phyloP scores from a whole-genome alignment of 2,888 invertebrate species.

The Calephelis perditalis region DNA sequence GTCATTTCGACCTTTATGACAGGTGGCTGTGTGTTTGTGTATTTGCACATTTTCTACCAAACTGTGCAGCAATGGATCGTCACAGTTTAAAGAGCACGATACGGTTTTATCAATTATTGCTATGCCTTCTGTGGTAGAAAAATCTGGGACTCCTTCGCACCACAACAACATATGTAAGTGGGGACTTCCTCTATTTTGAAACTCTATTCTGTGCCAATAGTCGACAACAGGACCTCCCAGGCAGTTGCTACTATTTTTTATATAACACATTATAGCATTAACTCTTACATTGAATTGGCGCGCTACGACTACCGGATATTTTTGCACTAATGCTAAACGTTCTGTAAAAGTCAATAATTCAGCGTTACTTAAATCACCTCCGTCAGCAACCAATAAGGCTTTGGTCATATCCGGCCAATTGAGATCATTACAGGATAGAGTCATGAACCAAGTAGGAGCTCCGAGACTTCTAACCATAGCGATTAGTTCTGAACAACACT shows the following conservation, averaged over 20 bases:
- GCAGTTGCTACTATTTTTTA: background rate
- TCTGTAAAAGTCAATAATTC: background rate
- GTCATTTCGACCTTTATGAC: slow-evolving; percentile 28
- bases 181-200: slow-evolving; percentile 40
- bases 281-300: too few species aligned
- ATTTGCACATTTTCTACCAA: slow-evolving; percentile 29
- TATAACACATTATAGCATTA: too few species aligned
- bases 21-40: slow-evolving; percentile 33
- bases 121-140: slow-evolving; percentile 16
- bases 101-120: too few species aligned
- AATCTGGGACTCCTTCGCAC: slow-evolving; percentile 27
- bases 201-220: slow-evolving; percentile 39
- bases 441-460: slow-evolving; percentile 39
- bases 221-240: slow-evolving; percentile 24
- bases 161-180: slow-evolving; percentile 40
- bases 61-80: slow-evolving; percentile 16
- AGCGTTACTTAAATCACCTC: slow-evolving; percentile 14
- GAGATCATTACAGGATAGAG: slow-evolving; percentile 35
- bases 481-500: background rate
- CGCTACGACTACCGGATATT: background rate
- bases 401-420: slow-evolving; percentile 41
- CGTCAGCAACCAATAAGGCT: slow-evolving; percentile 38
- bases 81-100: slow-evolving; percentile 25
- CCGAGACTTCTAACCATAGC: slow-evolving; percentile 28
- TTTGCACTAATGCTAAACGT: background rate